phyloP scores from a whole-genome alignment of 2,888 invertebrate genomes.

The Macrophya annulata region DNA sequence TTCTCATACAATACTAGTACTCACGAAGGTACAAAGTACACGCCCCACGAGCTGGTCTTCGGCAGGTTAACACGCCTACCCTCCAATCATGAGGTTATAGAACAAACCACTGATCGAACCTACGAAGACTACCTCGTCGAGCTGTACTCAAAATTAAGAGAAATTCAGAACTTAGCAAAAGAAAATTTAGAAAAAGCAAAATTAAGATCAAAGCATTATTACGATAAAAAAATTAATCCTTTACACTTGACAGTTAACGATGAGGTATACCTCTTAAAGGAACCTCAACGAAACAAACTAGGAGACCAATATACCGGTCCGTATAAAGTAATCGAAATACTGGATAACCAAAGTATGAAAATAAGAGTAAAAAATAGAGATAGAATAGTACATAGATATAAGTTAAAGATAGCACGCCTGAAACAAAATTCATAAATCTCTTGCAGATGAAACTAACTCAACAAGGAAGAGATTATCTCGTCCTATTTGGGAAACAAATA shows the following conservation, averaged over 20 bases:
- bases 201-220: background rate
- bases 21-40: too few relatives aligned
- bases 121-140: background rate
- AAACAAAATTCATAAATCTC: too few relatives aligned
- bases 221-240: background rate
- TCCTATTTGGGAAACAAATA: too few relatives aligned
- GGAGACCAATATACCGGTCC: conserved; percentile 59
- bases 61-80: background rate
- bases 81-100: background rate
- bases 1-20: background rate
- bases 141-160: background rate
- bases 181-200: background rate
- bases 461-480: too few relatives aligned
- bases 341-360: conserved; percentile 24
- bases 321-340: conserved; percentile 54
- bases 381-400: background rate
- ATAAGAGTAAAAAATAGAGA: background rate
- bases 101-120: background rate
- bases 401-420: background rate
- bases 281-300: conserved; percentile 55
- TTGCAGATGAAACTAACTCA: too few relatives aligned
- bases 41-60: background rate
- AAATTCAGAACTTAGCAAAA: background rate
- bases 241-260: background rate
- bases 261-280: conserved; percentile 20